Evolutionary conservation across 2,888 invertebrate genomes (phyloP), one percentile per base, ranked within the genome.

Genomic region (Drosophila leonis): DNA sequence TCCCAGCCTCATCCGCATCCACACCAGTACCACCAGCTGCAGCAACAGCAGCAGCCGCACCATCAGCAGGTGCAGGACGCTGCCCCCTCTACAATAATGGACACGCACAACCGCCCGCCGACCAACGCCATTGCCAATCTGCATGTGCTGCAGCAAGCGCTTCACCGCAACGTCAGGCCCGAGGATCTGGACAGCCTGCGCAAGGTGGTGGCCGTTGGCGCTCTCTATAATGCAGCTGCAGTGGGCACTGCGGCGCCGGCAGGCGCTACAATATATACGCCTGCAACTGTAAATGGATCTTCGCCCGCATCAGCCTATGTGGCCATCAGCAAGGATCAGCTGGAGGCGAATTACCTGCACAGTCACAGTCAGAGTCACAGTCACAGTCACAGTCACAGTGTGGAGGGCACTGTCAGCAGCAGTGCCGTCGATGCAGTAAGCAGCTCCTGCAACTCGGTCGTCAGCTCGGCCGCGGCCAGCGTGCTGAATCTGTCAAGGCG

Each of bases 401-500:
- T 49, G 6, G 86, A 90, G 48, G 71, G 84, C 0, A 73, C 87
- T 5, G 90, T 87, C 1, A 90, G 93, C 88, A 91, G 93, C 69
- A 92, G 92, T 84, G 93, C 78, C 2, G 83, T 80, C 1, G 90
- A 91, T 60, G 80, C 92, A 0, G 91, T 91, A 0, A 84, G 85
- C 62, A 88, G 88, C 37, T 81, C 83, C 4, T 90, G 90, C 41
- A 62, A 65, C 24, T 60, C 79, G 13, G 64, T 71, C 5, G 90
- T 84, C 7, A 82, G 78, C 18, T 82, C 88, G 10, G 80, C 78
- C 4, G 77, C 76, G 7, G 87, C 90, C 41, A 93, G 95, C 75
- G 97, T 96, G 1, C 94, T 97, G 69, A 97, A 97, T 92, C 93
- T 97, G 55, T 96, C 96, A 1, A 93, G 96, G 51, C 93, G 95